Conservation (phyloP, 2,113 vertebrate genomes). For the Prunella fulvescens region DNA sequence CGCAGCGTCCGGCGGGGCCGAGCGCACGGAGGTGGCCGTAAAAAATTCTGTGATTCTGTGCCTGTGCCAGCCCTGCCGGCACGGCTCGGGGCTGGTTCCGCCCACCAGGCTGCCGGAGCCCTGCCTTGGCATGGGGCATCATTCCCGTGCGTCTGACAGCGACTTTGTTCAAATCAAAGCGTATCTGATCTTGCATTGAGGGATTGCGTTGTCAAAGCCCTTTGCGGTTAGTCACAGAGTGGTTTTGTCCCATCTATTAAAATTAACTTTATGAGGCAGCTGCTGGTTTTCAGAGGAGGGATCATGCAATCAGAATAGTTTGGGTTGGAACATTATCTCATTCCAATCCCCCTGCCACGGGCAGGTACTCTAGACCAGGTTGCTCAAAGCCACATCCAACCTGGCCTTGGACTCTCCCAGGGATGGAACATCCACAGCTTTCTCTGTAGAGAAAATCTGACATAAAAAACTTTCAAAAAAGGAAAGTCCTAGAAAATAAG, state of each 20-base stretch:
- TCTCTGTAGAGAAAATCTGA: background rate
- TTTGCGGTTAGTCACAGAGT: background rate
- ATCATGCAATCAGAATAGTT: background rate
- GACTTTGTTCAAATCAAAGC: background rate
- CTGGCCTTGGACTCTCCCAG: background rate
- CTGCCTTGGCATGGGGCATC: background rate
- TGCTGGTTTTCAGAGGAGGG: background rate
- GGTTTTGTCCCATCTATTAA: background rate
- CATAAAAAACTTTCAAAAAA: background rate
- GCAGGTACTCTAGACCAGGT: background rate
- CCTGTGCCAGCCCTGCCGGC: background rate
- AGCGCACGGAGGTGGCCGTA: background rate
- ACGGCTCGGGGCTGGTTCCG: background rate
- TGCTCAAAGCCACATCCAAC: background rate
- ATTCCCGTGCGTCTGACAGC: rapidly evolving
- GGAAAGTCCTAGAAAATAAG: background rate
- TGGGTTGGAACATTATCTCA: background rate
- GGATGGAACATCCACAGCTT: background rate
- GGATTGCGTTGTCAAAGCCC: background rate
- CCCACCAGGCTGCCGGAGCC: background rate
- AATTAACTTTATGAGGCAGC: background rate
- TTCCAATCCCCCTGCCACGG: background rate
- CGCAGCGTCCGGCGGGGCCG: too few relatives aligned
- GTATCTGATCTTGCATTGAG: rapidly evolving
- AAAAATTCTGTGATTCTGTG: too few relatives aligned